phyloP scores from a whole-genome alignment of 1,140 invertebrate genomes.

The Dreissena rostriformis region DNA sequence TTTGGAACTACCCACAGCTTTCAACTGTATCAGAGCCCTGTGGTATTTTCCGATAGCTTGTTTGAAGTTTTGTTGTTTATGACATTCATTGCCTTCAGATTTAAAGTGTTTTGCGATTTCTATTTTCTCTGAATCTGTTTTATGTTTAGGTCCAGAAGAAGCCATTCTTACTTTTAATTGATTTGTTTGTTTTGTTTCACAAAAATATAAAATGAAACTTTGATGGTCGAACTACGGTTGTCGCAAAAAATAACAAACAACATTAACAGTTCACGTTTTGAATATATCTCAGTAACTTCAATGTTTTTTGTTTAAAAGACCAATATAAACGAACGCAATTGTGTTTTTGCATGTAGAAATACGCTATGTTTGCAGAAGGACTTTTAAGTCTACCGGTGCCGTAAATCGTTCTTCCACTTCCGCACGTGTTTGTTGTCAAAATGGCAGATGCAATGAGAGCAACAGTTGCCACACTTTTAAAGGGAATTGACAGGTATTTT shows the following conservation, averaged over 20 bases:
- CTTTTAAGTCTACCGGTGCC: not conserved
- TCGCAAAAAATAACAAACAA: slow-evolving; percentile 17
- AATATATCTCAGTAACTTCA: no score
- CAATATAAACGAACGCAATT: no score
- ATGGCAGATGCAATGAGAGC: slow-evolving; percentile 88
- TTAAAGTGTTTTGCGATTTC: slow-evolving; percentile 72
- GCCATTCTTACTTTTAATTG: not conserved
- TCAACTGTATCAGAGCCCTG: slow-evolving; percentile 73
- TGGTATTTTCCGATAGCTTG: slow-evolving; percentile 77
- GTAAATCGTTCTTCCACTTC: slow-evolving; percentile 21
- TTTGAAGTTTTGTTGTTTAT: slow-evolving; percentile 70
- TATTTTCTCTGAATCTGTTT: slow-evolving; percentile 62
- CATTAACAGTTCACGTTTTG: no score
- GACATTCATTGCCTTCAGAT: slow-evolving; percentile 74
- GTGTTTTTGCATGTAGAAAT: no score
- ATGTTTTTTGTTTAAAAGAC: no score
- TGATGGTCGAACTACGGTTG: slow-evolving; percentile 13
- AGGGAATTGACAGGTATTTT: slow-evolving; percentile 89
- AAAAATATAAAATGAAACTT: not conserved
- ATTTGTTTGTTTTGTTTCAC: not conserved
- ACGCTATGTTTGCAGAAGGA: no score
- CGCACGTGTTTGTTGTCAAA: slow-evolving; percentile 52
- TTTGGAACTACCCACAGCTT: slow-evolving; percentile 63
- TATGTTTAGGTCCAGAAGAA: slow-evolving; percentile 20
- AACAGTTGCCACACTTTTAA: slow-evolving; percentile 87